A percentile compares a stretch with the other conserved stretches of the same genome.
Evolutionary conservation across 1,140 invertebrate species (phyloP).

Genomic region (Orius laevigatus): DNA sequence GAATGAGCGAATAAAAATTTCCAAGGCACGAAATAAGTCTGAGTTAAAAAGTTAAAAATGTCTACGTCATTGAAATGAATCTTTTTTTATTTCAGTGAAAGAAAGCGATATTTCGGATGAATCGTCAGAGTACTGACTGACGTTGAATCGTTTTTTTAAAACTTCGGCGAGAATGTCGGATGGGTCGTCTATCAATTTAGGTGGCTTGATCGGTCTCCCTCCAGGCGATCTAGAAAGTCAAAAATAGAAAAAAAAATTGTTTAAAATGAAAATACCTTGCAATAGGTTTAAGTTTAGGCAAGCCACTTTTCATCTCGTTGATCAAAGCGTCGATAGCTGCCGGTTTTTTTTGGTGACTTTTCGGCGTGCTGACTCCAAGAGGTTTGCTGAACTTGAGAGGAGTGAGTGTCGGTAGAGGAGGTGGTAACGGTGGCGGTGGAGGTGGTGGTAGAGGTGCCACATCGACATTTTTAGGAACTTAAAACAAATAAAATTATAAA

Average conservation of each 20-base stretch:
- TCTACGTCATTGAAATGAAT: no score
- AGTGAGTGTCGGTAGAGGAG: not conserved
- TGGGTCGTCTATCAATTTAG: not conserved
- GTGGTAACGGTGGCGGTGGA: slow-evolving; percentile 6
- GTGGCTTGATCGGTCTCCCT: slow-evolving; percentile 7
- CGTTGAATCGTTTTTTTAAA: slow-evolving; percentile 8
- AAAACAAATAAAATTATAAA: not conserved
- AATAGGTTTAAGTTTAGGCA: slow-evolving; percentile 8
- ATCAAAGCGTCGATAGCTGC: not conserved
- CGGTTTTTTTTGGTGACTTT: not conserved
- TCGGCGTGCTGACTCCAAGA: not conserved
- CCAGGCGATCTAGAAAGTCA: slow-evolving; percentile 4
- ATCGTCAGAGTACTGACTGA: slow-evolving; percentile 1
- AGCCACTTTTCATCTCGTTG: slow-evolving; percentile 7
- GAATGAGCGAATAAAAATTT: no score
- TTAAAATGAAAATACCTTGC: slow-evolving; percentile 10
- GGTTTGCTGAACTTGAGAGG: not conserved
- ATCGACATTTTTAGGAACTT: not conserved
- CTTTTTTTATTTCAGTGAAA: not conserved
- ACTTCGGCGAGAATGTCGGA: slow-evolving; percentile 9
- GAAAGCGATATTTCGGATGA: slow-evolving; percentile 3
- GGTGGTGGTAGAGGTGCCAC: not conserved
- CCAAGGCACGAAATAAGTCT: no score
- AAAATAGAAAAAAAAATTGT: not conserved
- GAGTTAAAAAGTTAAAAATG: no score